Percentiles rank a stretch among this genome's conserved stretches.
These are phyloP conservation scores for Aplochiton taeniatus DNA, from an alignment of 2,797 vertebrate species.

Conservation along the genomic window DNA sequence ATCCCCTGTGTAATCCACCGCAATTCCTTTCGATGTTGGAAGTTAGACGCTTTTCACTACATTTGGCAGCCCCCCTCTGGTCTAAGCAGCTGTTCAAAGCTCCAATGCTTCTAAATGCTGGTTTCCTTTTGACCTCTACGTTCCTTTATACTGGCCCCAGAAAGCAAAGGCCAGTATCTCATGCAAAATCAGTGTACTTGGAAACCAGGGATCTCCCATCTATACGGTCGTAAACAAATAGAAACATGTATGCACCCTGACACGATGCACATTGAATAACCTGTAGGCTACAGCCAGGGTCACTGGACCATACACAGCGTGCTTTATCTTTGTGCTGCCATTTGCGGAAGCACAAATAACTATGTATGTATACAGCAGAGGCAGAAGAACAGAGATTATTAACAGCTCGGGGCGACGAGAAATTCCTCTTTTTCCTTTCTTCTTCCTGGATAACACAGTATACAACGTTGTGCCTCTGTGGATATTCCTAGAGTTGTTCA, in stretches of 20 bases:
- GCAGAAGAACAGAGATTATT: conserved; percentile 4
- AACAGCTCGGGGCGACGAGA: conserved; percentile 8
- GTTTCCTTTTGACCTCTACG: conserved; percentile 24
- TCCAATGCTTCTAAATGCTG: conserved; percentile 20
- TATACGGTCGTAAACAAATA: background rate
- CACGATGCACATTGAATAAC: background rate
- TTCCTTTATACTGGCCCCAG: conserved; percentile 12
- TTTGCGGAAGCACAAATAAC: conserved; percentile 9
- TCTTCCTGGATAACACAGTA: background rate
- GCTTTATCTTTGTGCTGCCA: conserved; percentile 23
- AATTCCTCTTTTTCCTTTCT: background rate
- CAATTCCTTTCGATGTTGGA: conserved; percentile 11
- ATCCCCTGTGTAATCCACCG: conserved; percentile 16
- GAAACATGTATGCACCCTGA: background rate
- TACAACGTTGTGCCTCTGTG: background rate
- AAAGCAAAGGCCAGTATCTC: background rate
- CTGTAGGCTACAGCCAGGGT: conserved; percentile 8
- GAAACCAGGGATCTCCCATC: background rate
- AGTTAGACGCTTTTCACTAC: background rate
- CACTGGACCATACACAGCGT: conserved; percentile 7
- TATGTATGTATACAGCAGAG: background rate
- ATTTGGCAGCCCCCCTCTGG: conserved; percentile 6
- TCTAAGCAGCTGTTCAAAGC: conserved; percentile 23
- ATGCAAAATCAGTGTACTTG: background rate
- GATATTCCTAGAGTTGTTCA: too few relatives aligned